phyloP scores from a whole-genome alignment of 1,140 invertebrate species.

The Thaumetopoea pityocampa region DNA sequence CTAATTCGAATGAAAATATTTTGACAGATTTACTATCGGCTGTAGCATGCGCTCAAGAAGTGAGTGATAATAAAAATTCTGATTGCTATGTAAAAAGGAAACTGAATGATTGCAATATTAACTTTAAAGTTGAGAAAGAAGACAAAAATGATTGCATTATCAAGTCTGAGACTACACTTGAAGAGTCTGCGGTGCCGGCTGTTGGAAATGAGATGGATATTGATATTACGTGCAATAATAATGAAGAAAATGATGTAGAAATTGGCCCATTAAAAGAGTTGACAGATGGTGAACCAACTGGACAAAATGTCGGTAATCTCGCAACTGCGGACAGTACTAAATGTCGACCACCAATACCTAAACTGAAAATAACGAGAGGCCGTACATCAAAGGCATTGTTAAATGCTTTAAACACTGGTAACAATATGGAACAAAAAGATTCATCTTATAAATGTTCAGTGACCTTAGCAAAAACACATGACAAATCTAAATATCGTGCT shows the following conservation, averaged over 20 bases:
- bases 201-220: conserved; percentile 75
- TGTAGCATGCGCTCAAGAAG: conserved; percentile 76
- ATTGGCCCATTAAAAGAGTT: conserved; percentile 66
- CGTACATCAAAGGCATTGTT: conserved; percentile 53
- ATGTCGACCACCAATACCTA: conserved; percentile 66
- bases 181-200: conserved; percentile 69
- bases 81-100: conserved; percentile 68
- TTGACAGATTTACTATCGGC: conserved; percentile 78
- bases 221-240: conserved; percentile 61
- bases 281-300: conserved; percentile 55
- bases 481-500: conserved; percentile 55
- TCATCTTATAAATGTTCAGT: conserved; percentile 60
- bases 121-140: conserved; percentile 57
- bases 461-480: conserved; percentile 36
- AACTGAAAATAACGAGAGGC: conserved; percentile 72
- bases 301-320: conserved; percentile 47
- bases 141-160: conserved; percentile 33
- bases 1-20: conserved; percentile 75
- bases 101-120: conserved; percentile 47
- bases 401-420: conserved; percentile 51
- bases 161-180: conserved; percentile 65
- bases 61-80: conserved; percentile 67
- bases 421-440: conserved; percentile 36
- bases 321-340: conserved; percentile 43
- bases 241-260: conserved; percentile 68